Percentiles rank a stretch among this genome's conserved stretches.
Conservation (phyloP, 2,113 vertebrate genomes). For the Actenoides hombroni region DNA sequence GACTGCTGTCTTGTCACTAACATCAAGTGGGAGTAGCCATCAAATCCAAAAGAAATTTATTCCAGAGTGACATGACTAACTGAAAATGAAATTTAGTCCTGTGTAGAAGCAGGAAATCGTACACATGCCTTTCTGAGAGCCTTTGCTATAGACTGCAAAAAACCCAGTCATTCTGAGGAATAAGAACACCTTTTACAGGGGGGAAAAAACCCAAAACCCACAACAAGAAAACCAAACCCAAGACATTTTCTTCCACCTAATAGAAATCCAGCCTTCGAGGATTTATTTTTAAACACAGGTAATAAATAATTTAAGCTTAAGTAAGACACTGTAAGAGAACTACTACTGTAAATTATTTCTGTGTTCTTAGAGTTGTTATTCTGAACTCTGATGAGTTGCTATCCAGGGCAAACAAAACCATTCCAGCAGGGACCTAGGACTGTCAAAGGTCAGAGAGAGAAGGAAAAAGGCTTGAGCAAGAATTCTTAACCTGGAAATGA, state of each 20-base stretch:
- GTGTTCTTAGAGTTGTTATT: not conserved
- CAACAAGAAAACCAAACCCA: too few relatives aligned
- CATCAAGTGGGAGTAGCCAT: not conserved
- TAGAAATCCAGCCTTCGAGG: not conserved
- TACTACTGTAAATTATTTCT: not conserved
- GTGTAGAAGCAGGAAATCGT: not conserved
- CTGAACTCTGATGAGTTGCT: not conserved
- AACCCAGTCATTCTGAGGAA: not conserved
- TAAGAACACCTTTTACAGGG: not conserved
- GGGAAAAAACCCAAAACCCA: not conserved
- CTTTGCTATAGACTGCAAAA: not conserved
- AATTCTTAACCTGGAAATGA: constrained; percentile 19
- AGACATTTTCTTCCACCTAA: not conserved
- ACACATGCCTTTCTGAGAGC: not conserved
- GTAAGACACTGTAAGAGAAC: not conserved
- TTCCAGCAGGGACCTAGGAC: not conserved
- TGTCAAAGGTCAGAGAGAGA: not conserved
- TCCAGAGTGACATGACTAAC: not conserved
- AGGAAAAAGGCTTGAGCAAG: not conserved
- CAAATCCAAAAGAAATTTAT: not conserved
- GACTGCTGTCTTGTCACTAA: not conserved
- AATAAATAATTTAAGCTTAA: constrained; percentile 46
- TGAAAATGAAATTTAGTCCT: not conserved
- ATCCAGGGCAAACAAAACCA: constrained; percentile 8
- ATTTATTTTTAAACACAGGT: constrained; percentile 28